These are phyloP conservation scores for Troides helena DNA, from an alignment of 2,888 invertebrate species.

Conservation along the genomic window DNA sequence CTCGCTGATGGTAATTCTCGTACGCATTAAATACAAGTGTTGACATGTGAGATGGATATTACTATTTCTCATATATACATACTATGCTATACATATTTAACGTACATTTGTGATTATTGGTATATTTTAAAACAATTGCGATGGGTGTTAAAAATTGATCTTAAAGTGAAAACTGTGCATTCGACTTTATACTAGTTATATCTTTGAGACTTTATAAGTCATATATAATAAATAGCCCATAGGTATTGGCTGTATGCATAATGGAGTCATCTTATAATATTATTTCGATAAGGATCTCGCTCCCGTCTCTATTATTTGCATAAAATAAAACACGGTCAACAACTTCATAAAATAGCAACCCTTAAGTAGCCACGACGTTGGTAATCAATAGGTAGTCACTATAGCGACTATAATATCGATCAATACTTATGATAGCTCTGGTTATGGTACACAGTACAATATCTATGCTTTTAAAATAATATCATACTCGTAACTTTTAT, in stretches of 20 bases:
- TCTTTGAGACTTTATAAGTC: not conserved
- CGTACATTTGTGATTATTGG: not conserved
- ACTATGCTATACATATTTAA: too few species aligned
- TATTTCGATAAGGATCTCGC: conserved; percentile 32
- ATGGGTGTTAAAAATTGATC: not conserved
- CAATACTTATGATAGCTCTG: conserved; percentile 9
- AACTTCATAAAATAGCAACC: conserved; percentile 17
- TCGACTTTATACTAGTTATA: not conserved
- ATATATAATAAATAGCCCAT: not conserved
- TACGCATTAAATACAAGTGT: conserved; percentile 54
- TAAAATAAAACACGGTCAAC: conserved; percentile 21
- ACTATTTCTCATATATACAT: not conserved
- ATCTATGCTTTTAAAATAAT: too few species aligned
- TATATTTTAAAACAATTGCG: not conserved
- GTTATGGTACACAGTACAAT: not conserved
- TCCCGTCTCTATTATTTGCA: conserved; percentile 28
- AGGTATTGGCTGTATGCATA: not conserved
- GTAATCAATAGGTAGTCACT: conserved; percentile 35
- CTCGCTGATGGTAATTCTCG: conserved; percentile 55
- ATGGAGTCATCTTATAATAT: conserved; percentile 20
- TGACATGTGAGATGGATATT: conserved; percentile 28
- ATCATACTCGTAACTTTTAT: too few species aligned
- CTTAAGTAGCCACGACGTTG: not conserved
- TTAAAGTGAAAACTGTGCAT: not conserved
- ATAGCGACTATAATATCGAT: conserved; percentile 40